A percentile compares a stretch with the other conserved stretches of the same genome.
Evolutionary conservation across 2,888 invertebrate species (phyloP).

Genomic region (Linnaemya tessellans): DNA sequence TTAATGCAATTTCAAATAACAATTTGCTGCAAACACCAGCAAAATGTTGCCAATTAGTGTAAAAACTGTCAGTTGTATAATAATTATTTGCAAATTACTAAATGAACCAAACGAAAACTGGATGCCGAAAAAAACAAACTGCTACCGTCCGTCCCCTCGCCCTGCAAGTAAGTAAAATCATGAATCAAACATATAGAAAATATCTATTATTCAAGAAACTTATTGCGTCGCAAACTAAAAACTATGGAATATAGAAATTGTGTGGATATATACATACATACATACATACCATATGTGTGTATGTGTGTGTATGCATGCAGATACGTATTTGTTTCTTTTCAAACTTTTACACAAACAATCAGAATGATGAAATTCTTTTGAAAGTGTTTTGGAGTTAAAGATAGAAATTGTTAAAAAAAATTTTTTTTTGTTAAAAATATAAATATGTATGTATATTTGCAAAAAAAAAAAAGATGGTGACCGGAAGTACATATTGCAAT

Average conservation of each 20-base stretch:
- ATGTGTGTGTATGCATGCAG: slow-evolving; percentile 15
- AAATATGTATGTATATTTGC: not conserved
- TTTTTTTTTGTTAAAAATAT: not conserved
- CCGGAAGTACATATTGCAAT: not conserved
- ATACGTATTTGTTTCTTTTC: slow-evolving; percentile 5
- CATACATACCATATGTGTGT: not conserved
- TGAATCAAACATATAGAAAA: slow-evolving; percentile 29
- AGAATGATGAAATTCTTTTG: slow-evolving; percentile 11
- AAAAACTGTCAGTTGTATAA: slow-evolving; percentile 13
- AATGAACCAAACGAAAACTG: not conserved
- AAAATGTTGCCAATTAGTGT: slow-evolving; percentile 7
- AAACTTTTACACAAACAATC: slow-evolving; percentile 15
- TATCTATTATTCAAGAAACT: slow-evolving; percentile 28
- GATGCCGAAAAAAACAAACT: not conserved
- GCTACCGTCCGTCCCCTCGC: no score
- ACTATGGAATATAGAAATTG: slow-evolving; percentile 37
- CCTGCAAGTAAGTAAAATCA: slow-evolving; percentile 58
- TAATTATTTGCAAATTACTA: slow-evolving; percentile 6
- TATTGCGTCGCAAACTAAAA: slow-evolving; percentile 66
- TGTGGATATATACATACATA: no score
- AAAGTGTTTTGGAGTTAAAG: slow-evolving; percentile 10
- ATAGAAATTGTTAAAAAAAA: not conserved
- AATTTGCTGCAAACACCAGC: not conserved
- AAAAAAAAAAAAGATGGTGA: not conserved
- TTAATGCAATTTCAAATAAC: not conserved